These are phyloP conservation scores for Xiphophorus maculatus DNA, from an alignment of 2,113 vertebrate genomes.

Conservation along the genomic window DNA sequence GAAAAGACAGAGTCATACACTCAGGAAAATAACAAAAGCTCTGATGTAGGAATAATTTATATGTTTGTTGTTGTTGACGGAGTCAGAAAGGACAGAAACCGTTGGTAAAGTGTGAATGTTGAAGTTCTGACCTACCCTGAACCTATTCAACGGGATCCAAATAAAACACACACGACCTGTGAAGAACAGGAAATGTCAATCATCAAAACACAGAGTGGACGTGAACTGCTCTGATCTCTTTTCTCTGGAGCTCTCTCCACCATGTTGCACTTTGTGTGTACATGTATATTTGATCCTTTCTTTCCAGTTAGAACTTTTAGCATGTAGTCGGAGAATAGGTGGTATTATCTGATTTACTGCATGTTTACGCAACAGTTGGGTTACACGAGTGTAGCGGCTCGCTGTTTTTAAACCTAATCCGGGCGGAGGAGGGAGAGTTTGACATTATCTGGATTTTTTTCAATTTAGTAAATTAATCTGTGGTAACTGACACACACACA, in stretches of 20 bases:
- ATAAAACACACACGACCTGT: conserved; percentile 24
- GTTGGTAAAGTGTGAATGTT: background rate
- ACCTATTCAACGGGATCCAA: conserved; percentile 14
- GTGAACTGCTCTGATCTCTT: conserved; percentile 35
- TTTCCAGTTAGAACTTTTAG: conserved; percentile 20
- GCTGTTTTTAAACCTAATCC: conserved; percentile 6
- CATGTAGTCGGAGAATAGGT: conserved; percentile 16
- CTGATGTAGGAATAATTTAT: no score
- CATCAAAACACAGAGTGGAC: conserved; percentile 26
- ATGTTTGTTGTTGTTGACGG: background rate
- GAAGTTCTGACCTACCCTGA: background rate
- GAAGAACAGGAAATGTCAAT: conserved; percentile 56
- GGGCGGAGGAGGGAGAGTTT: background rate
- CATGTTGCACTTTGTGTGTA: conserved; percentile 18
- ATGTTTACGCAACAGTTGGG: conserved; percentile 23
- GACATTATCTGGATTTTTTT: conserved; percentile 23
- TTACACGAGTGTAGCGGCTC: background rate
- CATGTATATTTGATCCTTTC: conserved; percentile 20
- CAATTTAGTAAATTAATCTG: conserved; percentile 14
- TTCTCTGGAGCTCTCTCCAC: conserved; percentile 41
- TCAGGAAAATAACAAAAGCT: no score
- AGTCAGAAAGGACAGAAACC: background rate
- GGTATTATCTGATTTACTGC: conserved; percentile 21
- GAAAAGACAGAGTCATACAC: no score
- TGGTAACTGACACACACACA: conserved; percentile 21